These are phyloP conservation scores for Thunnus thynnus DNA, from an alignment of 2,113 vertebrate species.

Conservation along the genomic window DNA sequence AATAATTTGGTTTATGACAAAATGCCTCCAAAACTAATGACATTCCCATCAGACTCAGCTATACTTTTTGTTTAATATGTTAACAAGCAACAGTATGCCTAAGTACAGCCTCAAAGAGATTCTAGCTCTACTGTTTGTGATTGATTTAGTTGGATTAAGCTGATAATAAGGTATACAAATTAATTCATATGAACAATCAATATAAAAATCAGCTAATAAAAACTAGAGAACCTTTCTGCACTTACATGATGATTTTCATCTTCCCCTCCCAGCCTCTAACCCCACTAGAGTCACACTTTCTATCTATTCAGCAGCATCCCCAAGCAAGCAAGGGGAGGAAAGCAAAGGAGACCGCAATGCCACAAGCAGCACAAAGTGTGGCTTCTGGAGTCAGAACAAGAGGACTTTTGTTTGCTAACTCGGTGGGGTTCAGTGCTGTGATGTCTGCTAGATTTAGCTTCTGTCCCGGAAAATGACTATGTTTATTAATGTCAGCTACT, in stretches of 20 bases:
- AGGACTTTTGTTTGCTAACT: conserved; percentile 70
- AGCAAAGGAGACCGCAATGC: conserved; percentile 57
- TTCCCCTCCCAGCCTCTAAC: conserved; percentile 9
- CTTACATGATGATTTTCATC: conserved; percentile 19
- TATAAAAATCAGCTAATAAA: neutral
- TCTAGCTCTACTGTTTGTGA: too few species aligned
- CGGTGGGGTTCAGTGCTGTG: conserved; percentile 60
- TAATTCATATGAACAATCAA: conserved; percentile 1
- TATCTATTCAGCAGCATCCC: conserved; percentile 66
- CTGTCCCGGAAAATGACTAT: conserved; percentile 55
- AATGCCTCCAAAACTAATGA: too few species aligned
- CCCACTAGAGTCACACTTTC: conserved; percentile 44
- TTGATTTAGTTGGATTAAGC: conserved; percentile 9
- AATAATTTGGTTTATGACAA: too few species aligned
- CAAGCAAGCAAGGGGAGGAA: conserved; percentile 47
- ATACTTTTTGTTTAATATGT: too few species aligned
- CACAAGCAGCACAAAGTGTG: conserved; percentile 70
- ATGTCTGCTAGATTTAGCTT: conserved; percentile 66
- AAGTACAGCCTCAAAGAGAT: too few species aligned
- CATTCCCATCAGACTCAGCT: too few species aligned
- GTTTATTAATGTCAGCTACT: conserved; percentile 54
- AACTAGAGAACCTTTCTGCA: neutral
- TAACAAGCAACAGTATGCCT: too few species aligned
- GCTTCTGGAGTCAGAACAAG: conserved; percentile 73
- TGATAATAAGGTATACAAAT: neutral